phyloP scores from a whole-genome alignment of 2,888 invertebrate genomes.

The Caenorhabditis uteleia region DNA sequence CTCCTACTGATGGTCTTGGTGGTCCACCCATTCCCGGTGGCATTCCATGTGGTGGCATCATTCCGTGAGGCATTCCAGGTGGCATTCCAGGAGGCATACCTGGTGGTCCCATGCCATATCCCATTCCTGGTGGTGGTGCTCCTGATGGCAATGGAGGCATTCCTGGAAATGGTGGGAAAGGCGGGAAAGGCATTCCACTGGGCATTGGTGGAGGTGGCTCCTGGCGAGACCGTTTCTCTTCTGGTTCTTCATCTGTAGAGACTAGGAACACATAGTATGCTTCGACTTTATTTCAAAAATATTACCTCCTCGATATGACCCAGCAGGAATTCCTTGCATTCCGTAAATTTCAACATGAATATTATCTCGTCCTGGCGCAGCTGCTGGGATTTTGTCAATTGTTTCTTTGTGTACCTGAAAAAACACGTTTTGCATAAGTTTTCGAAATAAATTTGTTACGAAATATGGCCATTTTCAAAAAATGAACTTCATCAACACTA shows the following conservation, averaged over 20 bases:
- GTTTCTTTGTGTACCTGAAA: slow-evolving; percentile 95
- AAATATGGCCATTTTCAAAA: background rate
- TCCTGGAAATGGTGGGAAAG: slow-evolving; percentile 19
- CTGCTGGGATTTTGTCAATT: slow-evolving; percentile 98
- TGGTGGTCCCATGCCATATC: slow-evolving; percentile 27
- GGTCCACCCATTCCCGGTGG: slow-evolving; percentile 23
- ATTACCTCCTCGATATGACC: slow-evolving; percentile 70
- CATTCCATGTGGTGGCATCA: slow-evolving; percentile 36
- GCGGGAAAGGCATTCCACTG: slow-evolving; percentile 37
- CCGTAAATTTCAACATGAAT: slow-evolving; percentile 99
- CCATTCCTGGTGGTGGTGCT: slow-evolving; percentile 23
- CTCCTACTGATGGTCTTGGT: too few relatives aligned
- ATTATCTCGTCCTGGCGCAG: slow-evolving; percentile 93
- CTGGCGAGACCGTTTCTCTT: slow-evolving; percentile 20
- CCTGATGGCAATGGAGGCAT: slow-evolving; percentile 50
- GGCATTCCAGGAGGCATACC: slow-evolving; percentile 46
- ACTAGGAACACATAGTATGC: background rate
- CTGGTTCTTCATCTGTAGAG: slow-evolving; percentile 40
- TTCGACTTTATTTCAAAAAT: slow-evolving; percentile 8
- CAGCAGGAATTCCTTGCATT: slow-evolving; percentile 98
- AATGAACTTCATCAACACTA: too few relatives aligned
- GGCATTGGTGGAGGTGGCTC: slow-evolving; percentile 53
- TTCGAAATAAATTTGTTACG: background rate
- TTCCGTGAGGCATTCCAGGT: slow-evolving; percentile 37
- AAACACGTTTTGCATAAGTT: background rate